Evolutionary conservation across 2,888 invertebrate genomes (phyloP), one percentile per base, ranked within the genome.

Genomic region (Horisme vitalbata): DNA sequence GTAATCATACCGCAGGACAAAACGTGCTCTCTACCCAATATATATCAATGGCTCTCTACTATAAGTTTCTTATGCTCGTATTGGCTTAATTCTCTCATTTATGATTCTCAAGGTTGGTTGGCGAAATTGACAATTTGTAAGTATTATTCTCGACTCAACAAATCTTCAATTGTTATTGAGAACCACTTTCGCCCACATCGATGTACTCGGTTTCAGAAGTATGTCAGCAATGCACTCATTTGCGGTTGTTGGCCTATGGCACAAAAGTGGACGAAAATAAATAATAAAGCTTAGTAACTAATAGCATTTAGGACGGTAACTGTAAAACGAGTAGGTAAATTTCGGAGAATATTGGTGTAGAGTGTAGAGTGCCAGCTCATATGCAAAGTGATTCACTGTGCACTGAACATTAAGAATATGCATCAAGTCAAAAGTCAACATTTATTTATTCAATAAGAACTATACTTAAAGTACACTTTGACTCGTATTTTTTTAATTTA

Each of bases 281-380:
- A 68, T 58, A 66, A 52, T 58, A 61, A 67, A 73, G 56, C 64
- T 65, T 59, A 63, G 60, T 62, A 59, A 62, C 63, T 49, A 52
- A 68, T 64, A 71, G 55, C 65, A 77, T 74, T 68, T 64, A 59
- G 71, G 63, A 59, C 70, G 56, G 39, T 78, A 76, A 74, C 75
- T 71, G 74, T 74, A 73, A 58, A 68, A 50, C 48, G 57, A 55
- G 51, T 41, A 46, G n/a, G n/a, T n/a, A n/a, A n/a, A n/a, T n/a
- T n/a, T 61, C 49, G 53, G 36, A 44, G 57, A 63, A 68, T 50
- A 59, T 51, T 62, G 52, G 61, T 54, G 52, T 36, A 38, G 15
- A 34, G 27, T 32, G 63, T n/a, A n/a, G n/a, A n/a, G n/a, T n/a
- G n/a, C 47, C 64, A 60, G 63, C 61, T 70, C 66, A 70, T 67